Conservation (phyloP, 1,140 invertebrate species). For the Drosophila ohnishii region DNA sequence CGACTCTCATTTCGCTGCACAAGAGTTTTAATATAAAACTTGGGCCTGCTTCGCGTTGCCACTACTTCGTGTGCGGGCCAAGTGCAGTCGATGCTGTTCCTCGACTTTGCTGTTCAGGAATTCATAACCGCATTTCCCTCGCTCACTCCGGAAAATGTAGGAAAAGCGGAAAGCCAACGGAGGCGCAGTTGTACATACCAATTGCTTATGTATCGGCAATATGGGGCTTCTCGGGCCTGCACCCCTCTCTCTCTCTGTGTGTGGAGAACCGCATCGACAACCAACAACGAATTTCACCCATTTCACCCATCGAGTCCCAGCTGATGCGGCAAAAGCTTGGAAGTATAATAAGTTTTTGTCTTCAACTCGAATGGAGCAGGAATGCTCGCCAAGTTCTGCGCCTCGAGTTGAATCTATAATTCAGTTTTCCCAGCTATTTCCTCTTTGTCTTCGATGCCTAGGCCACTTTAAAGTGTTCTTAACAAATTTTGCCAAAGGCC, state of each 20-base stretch:
- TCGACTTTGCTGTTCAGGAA: constrained; percentile 63
- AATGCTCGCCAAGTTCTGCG: constrained; percentile 49
- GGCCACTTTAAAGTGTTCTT: constrained; percentile 36
- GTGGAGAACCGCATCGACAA: constrained; percentile 1
- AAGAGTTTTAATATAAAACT: constrained; percentile 76
- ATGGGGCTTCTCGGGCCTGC: constrained; percentile 34
- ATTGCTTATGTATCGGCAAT: constrained; percentile 79
- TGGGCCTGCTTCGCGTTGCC: constrained; percentile 18
- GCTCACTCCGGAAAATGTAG: constrained; percentile 7
- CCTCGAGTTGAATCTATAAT: constrained; percentile 64
- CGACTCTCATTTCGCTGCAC: constrained; percentile 56
- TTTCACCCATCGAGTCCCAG: constrained; percentile 35
- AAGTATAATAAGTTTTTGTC: constrained; percentile 73
- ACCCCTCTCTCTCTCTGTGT: neutral
- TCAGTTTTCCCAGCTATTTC: constrained; percentile 46
- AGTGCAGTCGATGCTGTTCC: constrained; percentile 41
- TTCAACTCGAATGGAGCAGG: constrained; percentile 19
- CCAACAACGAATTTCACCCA: neutral
- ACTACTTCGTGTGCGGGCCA: constrained; percentile 11
- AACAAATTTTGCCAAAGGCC: constrained; percentile 4
- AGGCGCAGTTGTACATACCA: constrained; percentile 78
- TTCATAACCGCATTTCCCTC: constrained; percentile 74
- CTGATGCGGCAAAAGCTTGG: constrained; percentile 54
- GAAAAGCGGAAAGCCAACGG: constrained; percentile 27
- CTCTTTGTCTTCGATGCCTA: constrained; percentile 27